Conservation (phyloP, 2,888 invertebrate genomes). For the Lepidonotus clava region DNA sequence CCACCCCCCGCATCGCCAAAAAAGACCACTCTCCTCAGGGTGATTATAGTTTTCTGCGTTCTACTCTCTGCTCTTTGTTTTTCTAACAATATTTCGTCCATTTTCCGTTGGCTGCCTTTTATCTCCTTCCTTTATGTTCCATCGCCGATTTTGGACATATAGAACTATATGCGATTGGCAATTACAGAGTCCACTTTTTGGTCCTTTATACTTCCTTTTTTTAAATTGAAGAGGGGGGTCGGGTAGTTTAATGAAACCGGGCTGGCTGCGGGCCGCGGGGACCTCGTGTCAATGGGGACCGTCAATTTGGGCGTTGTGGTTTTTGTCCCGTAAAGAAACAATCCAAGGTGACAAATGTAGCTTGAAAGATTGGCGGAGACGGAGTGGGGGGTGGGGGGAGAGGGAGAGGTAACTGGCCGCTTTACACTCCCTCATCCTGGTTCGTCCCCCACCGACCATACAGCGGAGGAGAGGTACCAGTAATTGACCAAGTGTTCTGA, state of each 20-base stretch:
- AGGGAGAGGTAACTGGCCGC: slow-evolving; percentile 11
- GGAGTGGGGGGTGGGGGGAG: neutral
- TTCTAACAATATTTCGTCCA: neutral
- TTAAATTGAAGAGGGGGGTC: neutral
- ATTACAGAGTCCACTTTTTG: slow-evolving; percentile 13
- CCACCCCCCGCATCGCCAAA: neutral
- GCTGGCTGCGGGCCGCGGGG: neutral
- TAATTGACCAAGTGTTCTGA: slow-evolving; percentile 20
- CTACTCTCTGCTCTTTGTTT: neutral
- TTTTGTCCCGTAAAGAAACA: slow-evolving; percentile 49
- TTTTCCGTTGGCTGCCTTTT: neutral
- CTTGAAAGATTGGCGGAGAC: slow-evolving; percentile 41
- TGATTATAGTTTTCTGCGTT: neutral
- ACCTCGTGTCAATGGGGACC: slow-evolving; percentile 8
- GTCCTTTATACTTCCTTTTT: slow-evolving; percentile 18
- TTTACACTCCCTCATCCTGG: slow-evolving; percentile 28
- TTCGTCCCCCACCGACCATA: neutral
- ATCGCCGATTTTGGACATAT: neutral
- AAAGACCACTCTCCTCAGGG: neutral
- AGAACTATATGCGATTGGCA: neutral
- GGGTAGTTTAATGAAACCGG: neutral
- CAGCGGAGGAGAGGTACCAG: neutral
- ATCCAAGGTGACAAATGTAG: slow-evolving; percentile 48
- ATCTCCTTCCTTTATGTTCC: neutral
- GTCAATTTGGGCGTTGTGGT: slow-evolving; percentile 35